Percentiles rank a stretch among this genome's conserved stretches.
Evolutionary conservation across 2,797 vertebrate species (phyloP).

Genomic region (Microcaecilia unicolor): DNA sequence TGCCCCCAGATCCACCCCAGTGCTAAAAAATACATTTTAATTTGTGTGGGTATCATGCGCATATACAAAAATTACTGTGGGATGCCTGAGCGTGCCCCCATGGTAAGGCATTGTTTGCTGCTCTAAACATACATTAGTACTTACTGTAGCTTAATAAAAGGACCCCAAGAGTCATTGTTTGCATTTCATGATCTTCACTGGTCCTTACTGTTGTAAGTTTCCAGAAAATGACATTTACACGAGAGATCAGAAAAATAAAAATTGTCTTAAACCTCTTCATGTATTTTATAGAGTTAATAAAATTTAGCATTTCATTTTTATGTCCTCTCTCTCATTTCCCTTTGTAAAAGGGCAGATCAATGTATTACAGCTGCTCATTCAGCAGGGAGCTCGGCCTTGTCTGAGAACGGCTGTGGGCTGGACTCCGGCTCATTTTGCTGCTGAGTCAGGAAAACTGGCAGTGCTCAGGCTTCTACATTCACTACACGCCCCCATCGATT

Average conservation of each 20-base stretch:
- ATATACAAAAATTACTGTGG: too few relatives aligned
- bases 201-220: too few relatives aligned
- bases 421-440: slow-evolving; percentile 82
- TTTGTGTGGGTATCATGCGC: too few relatives aligned
- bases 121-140: too few relatives aligned
- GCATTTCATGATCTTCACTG: too few relatives aligned
- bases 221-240: too few relatives aligned
- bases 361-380: slow-evolving; percentile 57
- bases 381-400: slow-evolving; percentile 64
- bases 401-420: slow-evolving; percentile 70
- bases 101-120: too few relatives aligned
- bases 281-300: not conserved
- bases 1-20: too few relatives aligned
- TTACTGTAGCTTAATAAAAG: too few relatives aligned
- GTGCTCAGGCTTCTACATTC: slow-evolving; percentile 70
- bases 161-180: too few relatives aligned
- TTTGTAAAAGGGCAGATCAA: slow-evolving; percentile 57
- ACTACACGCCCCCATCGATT: slow-evolving; percentile 65
- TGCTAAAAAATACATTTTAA: too few relatives aligned
- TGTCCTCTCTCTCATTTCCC: not conserved
- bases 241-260: not conserved
- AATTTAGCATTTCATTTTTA: not conserved
- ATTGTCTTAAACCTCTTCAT: not conserved
- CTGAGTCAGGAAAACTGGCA: slow-evolving; percentile 62
- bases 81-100: too few relatives aligned